Evolutionary conservation across 2,797 vertebrate species (phyloP).

Genomic region (Carcharodon carcharias): DNA sequence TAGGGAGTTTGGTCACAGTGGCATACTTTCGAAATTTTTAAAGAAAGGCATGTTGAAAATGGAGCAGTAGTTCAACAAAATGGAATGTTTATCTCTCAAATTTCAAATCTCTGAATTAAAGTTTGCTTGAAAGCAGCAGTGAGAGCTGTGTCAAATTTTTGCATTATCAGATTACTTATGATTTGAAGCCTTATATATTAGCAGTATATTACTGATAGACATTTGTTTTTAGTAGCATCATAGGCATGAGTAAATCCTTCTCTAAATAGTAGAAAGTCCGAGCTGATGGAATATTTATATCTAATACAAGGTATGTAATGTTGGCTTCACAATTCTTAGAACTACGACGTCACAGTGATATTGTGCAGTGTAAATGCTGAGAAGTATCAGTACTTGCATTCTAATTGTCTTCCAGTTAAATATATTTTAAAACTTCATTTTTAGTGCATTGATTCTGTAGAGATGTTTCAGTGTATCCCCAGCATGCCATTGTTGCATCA

Average conservation of each 20-base stretch:
- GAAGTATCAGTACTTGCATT: not conserved
- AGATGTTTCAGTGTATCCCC: not conserved
- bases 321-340: not conserved
- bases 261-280: not conserved
- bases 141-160: too few relatives aligned
- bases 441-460: not conserved
- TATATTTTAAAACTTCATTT: not conserved
- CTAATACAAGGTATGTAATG: not conserved
- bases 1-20: not conserved
- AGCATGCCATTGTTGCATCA: not conserved
- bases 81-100: not conserved
- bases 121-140: too few relatives aligned
- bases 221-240: not conserved
- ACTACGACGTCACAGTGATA: not conserved
- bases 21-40: not conserved
- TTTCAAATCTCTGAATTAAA: not conserved
- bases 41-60: not conserved
- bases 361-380: not conserved
- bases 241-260: not conserved
- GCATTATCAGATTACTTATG: too few relatives aligned
- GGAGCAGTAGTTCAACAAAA: not conserved
- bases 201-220: not conserved
- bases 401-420: not conserved
- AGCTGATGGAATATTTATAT: not conserved
- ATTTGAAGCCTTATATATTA: too few relatives aligned